phyloP scores from a whole-genome alignment of 1,140 invertebrate species.

The Contarinia nasturtii region DNA sequence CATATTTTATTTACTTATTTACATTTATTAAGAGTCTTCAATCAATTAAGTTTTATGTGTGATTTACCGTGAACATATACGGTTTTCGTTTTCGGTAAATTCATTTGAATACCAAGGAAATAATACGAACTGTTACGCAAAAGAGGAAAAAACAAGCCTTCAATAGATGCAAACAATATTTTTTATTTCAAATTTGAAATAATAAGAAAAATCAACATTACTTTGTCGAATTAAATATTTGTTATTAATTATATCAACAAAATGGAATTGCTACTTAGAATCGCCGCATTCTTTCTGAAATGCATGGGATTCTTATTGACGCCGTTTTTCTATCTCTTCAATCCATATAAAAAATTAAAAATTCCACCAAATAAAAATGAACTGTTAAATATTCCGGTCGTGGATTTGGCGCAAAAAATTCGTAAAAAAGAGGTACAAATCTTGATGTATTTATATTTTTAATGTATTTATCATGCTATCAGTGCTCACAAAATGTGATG shows the following conservation, averaged over 20 bases:
- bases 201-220: too few species aligned
- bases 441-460: not conserved
- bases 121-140: too few species aligned
- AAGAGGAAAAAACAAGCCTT: too few species aligned
- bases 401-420: conserved; percentile 22
- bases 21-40: too few species aligned
- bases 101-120: too few species aligned
- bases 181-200: too few species aligned
- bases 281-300: conserved; percentile 4
- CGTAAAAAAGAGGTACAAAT: conserved; percentile 23
- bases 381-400: conserved; percentile 18
- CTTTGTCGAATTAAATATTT: conserved; percentile 1
- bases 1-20: too few species aligned
- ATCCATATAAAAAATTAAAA: conserved; percentile 6
- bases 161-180: too few species aligned
- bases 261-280: conserved; percentile 8
- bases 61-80: too few species aligned
- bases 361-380: conserved; percentile 16
- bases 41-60: too few species aligned
- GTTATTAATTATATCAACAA: not conserved
- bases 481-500: not conserved
- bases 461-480: not conserved
- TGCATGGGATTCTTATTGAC: conserved; percentile 4
- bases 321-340: conserved; percentile 11
- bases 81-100: too few species aligned